phyloP scores from a whole-genome alignment of 2,888 invertebrate species.

The Thyatira batis region DNA sequence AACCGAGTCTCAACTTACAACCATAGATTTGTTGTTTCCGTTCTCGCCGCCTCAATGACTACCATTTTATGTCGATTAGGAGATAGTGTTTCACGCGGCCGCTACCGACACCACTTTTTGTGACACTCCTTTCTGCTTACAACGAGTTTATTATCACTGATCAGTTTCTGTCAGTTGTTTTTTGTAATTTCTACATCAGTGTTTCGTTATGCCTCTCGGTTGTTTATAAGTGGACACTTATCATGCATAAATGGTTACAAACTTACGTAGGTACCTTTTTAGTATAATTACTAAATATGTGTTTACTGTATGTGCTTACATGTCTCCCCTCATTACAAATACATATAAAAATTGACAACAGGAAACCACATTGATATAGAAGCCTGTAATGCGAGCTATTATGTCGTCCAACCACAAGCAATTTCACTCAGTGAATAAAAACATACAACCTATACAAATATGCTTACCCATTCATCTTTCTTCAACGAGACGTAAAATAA shows the following conservation, averaged over 20 bases:
- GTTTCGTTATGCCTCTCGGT: constrained; percentile 49
- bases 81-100: constrained; percentile 80
- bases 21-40: constrained; percentile 79
- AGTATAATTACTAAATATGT: constrained; percentile 14
- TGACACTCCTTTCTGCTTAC: constrained; percentile 73
- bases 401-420: constrained; percentile 73
- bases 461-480: constrained; percentile 80
- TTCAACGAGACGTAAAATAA: constrained; percentile 78
- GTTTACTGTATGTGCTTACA: too few species aligned
- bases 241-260: neutral
- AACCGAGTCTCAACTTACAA: constrained; percentile 66
- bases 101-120: constrained; percentile 80
- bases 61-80: constrained; percentile 80
- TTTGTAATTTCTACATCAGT: constrained; percentile 45
- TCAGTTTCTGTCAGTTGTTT: constrained; percentile 54
- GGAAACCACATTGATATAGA: constrained; percentile 66
- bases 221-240: constrained; percentile 21
- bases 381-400: constrained; percentile 67
- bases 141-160: constrained; percentile 74
- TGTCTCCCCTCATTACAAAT: constrained; percentile 32
- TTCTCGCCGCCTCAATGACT: constrained; percentile 78
- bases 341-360: constrained; percentile 53
- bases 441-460: constrained; percentile 78
- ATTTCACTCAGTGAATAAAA: constrained; percentile 73
- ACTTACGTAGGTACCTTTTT: constrained; percentile 12